Evolutionary conservation across 2,888 invertebrate genomes (phyloP).

Genomic region (Mantis religiosa): DNA sequence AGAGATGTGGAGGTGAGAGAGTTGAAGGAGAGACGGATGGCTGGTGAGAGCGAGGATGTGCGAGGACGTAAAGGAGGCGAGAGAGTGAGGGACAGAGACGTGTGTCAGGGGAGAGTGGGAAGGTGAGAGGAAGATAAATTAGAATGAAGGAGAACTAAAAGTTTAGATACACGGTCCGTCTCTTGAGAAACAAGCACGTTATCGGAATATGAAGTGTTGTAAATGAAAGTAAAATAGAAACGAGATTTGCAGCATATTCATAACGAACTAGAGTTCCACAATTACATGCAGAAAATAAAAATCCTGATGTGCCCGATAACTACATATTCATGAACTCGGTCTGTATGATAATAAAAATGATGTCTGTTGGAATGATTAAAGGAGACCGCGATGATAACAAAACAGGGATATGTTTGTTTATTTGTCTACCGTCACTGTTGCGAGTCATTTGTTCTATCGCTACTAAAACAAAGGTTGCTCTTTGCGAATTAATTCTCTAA

Average conservation of each 20-base stretch:
- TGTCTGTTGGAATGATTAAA: neutral
- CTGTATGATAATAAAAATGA: neutral
- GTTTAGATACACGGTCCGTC: neutral
- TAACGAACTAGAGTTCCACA: too few species aligned
- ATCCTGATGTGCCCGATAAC: neutral
- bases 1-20: neutral
- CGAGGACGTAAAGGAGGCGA: too few species aligned
- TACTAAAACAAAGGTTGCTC: neutral
- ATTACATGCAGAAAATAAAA: too few species aligned
- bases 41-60: neutral
- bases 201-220: neutral
- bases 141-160: too few species aligned
- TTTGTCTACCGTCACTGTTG: neutral
- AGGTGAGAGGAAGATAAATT: neutral
- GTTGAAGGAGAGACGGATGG: neutral
- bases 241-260: neutral
- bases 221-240: neutral
- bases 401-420: neutral
- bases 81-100: too few species aligned
- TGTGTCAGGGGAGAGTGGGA: too few species aligned
- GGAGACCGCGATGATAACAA: neutral
- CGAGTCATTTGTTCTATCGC: neutral
- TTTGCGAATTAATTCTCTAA: neutral
- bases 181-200: too few species aligned
- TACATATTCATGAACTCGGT: neutral